Conservation (phyloP, 1,140 invertebrate genomes). For the Dysdera silvatica region DNA sequence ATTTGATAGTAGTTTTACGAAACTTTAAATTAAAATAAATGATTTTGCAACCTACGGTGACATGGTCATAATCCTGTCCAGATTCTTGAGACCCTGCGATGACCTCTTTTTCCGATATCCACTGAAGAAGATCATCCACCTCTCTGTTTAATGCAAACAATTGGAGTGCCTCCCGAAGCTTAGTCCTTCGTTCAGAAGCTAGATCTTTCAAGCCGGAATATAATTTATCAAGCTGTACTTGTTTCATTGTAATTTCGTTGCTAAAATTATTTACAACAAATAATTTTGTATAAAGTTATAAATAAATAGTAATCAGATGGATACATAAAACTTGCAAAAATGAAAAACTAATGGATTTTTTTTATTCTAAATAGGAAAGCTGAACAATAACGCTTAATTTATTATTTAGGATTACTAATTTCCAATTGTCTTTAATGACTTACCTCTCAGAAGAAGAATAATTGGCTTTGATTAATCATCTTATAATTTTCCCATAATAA, state of each 20-base stretch:
- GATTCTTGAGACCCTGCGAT: constrained; percentile 96
- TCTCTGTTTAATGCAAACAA: constrained; percentile 91
- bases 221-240: constrained; percentile 94
- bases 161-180: constrained; percentile 90
- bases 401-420: too few relatives aligned
- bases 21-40: neutral
- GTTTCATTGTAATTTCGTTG: constrained; percentile 88
- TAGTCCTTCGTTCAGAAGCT: constrained; percentile 81
- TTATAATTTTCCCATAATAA: too few relatives aligned
- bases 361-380: too few relatives aligned
- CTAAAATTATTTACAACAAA: constrained; percentile 35
- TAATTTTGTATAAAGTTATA: neutral
- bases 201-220: constrained; percentile 96
- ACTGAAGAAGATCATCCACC: constrained; percentile 96
- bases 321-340: neutral
- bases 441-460: too few relatives aligned
- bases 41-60: constrained; percentile 51
- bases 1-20: neutral
- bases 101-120: constrained; percentile 94
- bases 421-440: too few relatives aligned
- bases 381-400: too few relatives aligned
- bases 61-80: constrained; percentile 97
- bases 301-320: neutral
- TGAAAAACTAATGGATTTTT: too few relatives aligned
- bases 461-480: too few relatives aligned